Percentiles rank a stretch among this genome's conserved stretches.
Conservation (phyloP, 1,140 invertebrate genomes). For the Drosophila kurseongensis region DNA sequence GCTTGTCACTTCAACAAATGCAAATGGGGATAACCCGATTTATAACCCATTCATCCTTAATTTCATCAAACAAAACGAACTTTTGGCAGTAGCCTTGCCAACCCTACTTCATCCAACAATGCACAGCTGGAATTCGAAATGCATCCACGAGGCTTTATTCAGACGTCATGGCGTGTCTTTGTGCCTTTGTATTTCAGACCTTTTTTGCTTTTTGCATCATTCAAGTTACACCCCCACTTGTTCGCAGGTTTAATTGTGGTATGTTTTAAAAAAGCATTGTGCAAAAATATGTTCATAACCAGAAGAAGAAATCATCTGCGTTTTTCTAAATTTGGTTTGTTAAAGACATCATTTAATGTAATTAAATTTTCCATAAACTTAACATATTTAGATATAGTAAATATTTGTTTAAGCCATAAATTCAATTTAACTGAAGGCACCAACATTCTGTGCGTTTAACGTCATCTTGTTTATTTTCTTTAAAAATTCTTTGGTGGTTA, state of each 20-base stretch:
- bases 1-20: no score
- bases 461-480: not conserved
- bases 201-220: constrained; percentile 15
- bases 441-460: not conserved
- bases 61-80: not conserved
- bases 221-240: not conserved
- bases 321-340: no score
- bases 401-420: no score
- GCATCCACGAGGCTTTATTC: not conserved
- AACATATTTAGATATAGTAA: no score
- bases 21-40: not conserved
- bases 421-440: no score
- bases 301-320: not conserved
- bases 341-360: no score
- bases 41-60: not conserved
- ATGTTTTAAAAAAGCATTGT: constrained; percentile 8
- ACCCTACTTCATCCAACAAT: not conserved
- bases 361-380: no score
- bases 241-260: constrained; percentile 7
- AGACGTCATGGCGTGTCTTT: constrained; percentile 32
- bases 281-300: constrained; percentile 1
- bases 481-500: not conserved
- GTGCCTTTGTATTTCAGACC: constrained; percentile 14
- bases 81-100: not conserved
- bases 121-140: constrained; percentile 26